Evolutionary conservation across 1,140 invertebrate species (phyloP).

Genomic region (Glomeris maerens): DNA sequence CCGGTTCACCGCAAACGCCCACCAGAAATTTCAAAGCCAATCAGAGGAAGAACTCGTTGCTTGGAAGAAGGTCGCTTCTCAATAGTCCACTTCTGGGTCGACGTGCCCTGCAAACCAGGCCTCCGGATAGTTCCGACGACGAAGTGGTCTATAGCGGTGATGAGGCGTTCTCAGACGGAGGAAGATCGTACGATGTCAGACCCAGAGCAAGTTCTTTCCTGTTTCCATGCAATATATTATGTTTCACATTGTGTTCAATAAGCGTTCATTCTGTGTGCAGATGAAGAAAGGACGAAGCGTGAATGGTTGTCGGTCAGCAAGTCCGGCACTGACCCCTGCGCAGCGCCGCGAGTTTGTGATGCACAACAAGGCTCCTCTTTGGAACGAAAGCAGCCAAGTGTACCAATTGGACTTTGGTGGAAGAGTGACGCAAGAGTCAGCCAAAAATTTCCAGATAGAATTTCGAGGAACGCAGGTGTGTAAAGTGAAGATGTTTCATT

Average conservation of each 20-base stretch:
- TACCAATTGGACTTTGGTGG: constrained; percentile 99
- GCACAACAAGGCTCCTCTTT: constrained; percentile 98
- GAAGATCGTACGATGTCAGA: too few relatives aligned
- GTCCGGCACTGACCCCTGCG: constrained; percentile 25
- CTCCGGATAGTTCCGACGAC: constrained; percentile 73
- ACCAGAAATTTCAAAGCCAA: background rate
- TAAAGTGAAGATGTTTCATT: too few relatives aligned
- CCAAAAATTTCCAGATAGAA: constrained; percentile 99
- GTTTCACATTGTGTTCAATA: background rate
- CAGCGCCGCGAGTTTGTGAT: constrained; percentile 70
- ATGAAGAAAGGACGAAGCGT: constrained; percentile 18
- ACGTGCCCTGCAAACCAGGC: constrained; percentile 51
- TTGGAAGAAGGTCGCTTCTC: constrained; percentile 45
- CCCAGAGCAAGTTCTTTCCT: too few relatives aligned
- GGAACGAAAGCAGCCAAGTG: constrained; percentile 98
- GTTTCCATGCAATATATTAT: too few relatives aligned
- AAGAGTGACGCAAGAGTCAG: constrained; percentile 94
- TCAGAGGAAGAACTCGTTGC: constrained; percentile 3
- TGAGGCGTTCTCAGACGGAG: constrained; percentile 24
- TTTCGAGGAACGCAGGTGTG: constrained; percentile 86
- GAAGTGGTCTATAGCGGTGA: constrained; percentile 45
- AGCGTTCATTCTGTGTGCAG: constrained; percentile 10
- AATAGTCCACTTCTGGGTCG: constrained; percentile 64
- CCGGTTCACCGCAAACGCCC: background rate
- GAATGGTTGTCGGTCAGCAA: background rate